A percentile compares a stretch with the other conserved stretches of the same genome.
Conservation (phyloP, 2,888 invertebrate genomes). For the Ormia ochracea region DNA sequence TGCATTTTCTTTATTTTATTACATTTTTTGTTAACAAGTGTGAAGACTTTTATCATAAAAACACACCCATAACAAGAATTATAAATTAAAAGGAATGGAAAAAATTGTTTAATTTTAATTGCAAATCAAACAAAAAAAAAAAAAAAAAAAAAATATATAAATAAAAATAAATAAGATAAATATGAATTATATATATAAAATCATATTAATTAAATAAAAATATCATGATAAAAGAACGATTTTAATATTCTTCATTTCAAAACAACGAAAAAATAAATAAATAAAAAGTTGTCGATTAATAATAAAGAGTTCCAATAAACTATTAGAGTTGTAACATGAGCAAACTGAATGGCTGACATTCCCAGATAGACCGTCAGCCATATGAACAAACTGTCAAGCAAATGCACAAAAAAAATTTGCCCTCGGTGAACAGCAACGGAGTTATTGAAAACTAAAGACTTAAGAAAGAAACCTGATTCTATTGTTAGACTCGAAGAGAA, state of each 20-base stretch:
- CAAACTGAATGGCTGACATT: background rate
- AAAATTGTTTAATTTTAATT: background rate
- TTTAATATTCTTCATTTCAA: background rate
- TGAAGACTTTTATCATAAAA: background rate
- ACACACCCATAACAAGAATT: slow-evolving; percentile 28
- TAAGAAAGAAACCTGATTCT: slow-evolving; percentile 48
- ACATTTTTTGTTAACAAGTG: background rate
- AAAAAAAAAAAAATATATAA: background rate
- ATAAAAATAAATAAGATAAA: background rate
- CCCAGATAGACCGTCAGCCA: background rate
- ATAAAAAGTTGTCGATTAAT: background rate
- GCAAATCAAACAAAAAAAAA: background rate
- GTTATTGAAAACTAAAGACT: slow-evolving; percentile 34
- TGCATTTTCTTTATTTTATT: background rate
- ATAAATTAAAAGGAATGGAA: background rate
- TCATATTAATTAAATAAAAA: background rate
- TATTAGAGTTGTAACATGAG: background rate
- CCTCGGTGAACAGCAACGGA: background rate
- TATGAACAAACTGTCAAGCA: slow-evolving; percentile 14
- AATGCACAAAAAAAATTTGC: slow-evolving; percentile 14
- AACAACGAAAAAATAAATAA: background rate
- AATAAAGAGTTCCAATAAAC: slow-evolving; percentile 1
- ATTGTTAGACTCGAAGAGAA: slow-evolving; percentile 5
- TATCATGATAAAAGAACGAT: background rate
- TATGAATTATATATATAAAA: background rate